Conservation (phyloP, 2,113 vertebrate species). For the Accipiter cooperii region DNA sequence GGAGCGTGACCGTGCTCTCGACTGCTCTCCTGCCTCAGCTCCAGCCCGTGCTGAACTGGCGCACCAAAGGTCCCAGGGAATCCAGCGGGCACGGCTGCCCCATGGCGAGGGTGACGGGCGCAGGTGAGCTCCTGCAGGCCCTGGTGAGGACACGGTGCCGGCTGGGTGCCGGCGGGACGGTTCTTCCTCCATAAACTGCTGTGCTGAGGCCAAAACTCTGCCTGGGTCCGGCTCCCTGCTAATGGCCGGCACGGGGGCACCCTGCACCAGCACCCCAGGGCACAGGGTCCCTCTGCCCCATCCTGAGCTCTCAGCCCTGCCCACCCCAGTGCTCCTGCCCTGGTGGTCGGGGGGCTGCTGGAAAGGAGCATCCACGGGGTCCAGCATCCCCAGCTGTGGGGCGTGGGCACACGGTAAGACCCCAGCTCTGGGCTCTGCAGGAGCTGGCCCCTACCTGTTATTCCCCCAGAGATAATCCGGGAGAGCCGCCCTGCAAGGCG, state of each 20-base stretch:
- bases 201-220: background rate
- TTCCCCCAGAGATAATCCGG: rapidly evolving
- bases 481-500: background rate
- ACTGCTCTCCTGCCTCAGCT: background rate
- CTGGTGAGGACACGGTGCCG: rapidly evolving
- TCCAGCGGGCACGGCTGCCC: background rate
- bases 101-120: rapidly evolving
- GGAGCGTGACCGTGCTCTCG: rapidly evolving
- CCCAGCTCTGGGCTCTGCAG: background rate
- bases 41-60: rapidly evolving
- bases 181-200: background rate
- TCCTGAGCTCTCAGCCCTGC: background rate
- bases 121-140: rapidly evolving
- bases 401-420: rapidly evolving
- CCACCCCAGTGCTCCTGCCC: background rate
- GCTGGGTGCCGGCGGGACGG: rapidly evolving
- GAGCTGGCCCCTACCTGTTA: rapidly evolving
- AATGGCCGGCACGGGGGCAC: rapidly evolving
- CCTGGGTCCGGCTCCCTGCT: rapidly evolving
- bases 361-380: background rate
- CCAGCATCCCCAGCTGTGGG: rapidly evolving
- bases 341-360: background rate
- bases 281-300: background rate
- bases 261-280: background rate
- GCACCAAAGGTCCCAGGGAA: rapidly evolving